A percentile compares a stretch with the other conserved stretches of the same genome.
Conservation (phyloP, 2,797 vertebrate genomes). For the Miichthys miiuy region DNA sequence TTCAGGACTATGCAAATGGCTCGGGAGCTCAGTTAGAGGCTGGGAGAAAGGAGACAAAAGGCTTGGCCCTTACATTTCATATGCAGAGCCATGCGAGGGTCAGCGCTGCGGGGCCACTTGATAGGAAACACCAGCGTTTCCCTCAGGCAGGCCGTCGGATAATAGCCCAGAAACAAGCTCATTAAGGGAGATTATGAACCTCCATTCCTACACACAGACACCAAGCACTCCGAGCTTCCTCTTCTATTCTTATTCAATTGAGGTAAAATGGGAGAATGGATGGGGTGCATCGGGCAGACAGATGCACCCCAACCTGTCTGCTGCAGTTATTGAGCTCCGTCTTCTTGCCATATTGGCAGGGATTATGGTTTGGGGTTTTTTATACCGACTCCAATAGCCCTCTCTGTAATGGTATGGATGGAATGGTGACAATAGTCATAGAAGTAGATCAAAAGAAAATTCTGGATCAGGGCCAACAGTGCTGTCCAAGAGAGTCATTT, state of each 20-base stretch:
- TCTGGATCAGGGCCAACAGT: constrained; percentile 62
- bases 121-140: constrained; percentile 83
- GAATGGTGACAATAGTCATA: constrained; percentile 72
- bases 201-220: constrained; percentile 82
- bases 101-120: constrained; percentile 80
- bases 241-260: constrained; percentile 79
- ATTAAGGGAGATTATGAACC: constrained; percentile 86
- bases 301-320: constrained; percentile 80
- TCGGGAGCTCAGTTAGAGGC: constrained; percentile 75
- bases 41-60: constrained; percentile 85
- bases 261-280: constrained; percentile 80
- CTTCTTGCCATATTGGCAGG: constrained; percentile 74
- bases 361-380: constrained; percentile 62
- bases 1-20: constrained; percentile 86
- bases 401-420: constrained; percentile 74
- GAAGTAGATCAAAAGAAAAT: constrained; percentile 70
- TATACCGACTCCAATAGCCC: constrained; percentile 57
- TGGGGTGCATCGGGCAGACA: constrained; percentile 72
- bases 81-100: constrained; percentile 85
- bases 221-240: constrained; percentile 79
- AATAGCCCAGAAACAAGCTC: constrained; percentile 86
- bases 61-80: constrained; percentile 82
- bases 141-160: constrained; percentile 77
- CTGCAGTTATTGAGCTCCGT: constrained; percentile 70
- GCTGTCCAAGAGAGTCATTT: constrained; percentile 51